phyloP scores from a whole-genome alignment of 2,888 invertebrate species.

The Dynastes tityus region DNA sequence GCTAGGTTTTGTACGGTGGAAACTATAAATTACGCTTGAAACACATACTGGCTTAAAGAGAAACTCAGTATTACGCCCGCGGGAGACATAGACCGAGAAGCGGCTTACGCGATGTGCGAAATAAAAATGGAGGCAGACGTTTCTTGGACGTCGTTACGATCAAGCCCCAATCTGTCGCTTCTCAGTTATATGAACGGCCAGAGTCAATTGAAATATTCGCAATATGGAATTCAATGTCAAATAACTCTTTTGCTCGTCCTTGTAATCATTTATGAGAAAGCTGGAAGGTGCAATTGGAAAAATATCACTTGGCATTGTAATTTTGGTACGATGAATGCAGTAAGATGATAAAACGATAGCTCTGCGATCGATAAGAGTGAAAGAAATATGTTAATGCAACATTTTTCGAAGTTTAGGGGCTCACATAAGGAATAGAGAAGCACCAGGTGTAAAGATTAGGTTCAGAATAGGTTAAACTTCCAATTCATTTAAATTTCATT shows the following conservation, averaged over 20 bases:
- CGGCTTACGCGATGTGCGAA: constrained; percentile 18
- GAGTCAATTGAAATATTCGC: too few relatives aligned
- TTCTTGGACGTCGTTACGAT: neutral
- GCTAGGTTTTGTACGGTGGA: constrained; percentile 3
- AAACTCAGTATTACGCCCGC: constrained; percentile 28
- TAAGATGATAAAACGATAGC: too few relatives aligned
- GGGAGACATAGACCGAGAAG: constrained; percentile 42
- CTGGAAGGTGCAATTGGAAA: neutral
- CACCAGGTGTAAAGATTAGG: too few relatives aligned
- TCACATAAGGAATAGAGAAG: too few relatives aligned
- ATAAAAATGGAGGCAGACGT: constrained; percentile 24
- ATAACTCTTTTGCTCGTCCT: neutral
- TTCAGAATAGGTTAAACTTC: too few relatives aligned
- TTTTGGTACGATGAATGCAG: too few relatives aligned
- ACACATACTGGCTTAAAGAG: constrained; percentile 39
- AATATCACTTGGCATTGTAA: neutral
- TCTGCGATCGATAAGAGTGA: too few relatives aligned
- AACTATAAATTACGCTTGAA: constrained; percentile 42
- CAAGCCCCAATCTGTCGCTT: neutral
- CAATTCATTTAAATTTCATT: too few relatives aligned
- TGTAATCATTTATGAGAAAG: neutral
- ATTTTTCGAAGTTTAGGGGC: too few relatives aligned
- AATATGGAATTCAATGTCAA: neutral
- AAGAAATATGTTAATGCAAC: too few relatives aligned
- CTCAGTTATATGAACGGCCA: too few relatives aligned